Evolutionary conservation across 2,888 invertebrate species (phyloP).

Genomic region (Hydriomena furcata): DNA sequence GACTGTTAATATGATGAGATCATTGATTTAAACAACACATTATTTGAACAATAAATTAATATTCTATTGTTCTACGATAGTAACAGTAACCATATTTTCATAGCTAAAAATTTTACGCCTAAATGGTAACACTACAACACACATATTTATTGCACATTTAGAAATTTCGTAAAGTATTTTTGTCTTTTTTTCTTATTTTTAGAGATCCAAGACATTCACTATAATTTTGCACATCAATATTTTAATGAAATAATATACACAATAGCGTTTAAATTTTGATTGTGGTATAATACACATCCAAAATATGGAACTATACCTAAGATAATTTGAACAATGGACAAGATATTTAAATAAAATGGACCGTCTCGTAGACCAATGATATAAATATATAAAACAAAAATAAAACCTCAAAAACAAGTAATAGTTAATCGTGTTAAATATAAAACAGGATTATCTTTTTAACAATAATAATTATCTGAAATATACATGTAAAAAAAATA

Average conservation of each 20-base stretch:
- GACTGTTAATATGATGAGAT: conserved; percentile 69
- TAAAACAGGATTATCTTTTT: conserved; percentile 74
- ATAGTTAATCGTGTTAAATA: conserved; percentile 75
- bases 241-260: conserved; percentile 80
- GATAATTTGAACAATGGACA: conserved; percentile 81
- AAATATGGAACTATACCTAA: conserved; percentile 81
- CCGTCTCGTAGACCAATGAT: conserved; percentile 59
- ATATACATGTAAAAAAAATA: conserved; percentile 80
- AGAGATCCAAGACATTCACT: conserved; percentile 83
- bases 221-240: conserved; percentile 83
- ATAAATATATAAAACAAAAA: conserved; percentile 48
- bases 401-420: conserved; percentile 66
- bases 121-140: conserved; percentile 83
- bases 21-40: conserved; percentile 63
- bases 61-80: conserved; percentile 42
- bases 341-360: conserved; percentile 72
- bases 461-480: conserved; percentile 81
- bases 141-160: conserved; percentile 85
- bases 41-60: conserved; percentile 46
- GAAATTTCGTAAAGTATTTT: conserved; percentile 83
- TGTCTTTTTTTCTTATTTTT: conserved; percentile 82
- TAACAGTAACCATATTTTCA: conserved; percentile 57
- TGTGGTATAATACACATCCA: conserved; percentile 81
- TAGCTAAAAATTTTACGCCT: conserved; percentile 77
- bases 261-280: conserved; percentile 78